Evolutionary conservation across 2,888 invertebrate genomes (phyloP), one percentile per base, ranked within the genome.

Genomic region (Drosophila acutilabella): DNA sequence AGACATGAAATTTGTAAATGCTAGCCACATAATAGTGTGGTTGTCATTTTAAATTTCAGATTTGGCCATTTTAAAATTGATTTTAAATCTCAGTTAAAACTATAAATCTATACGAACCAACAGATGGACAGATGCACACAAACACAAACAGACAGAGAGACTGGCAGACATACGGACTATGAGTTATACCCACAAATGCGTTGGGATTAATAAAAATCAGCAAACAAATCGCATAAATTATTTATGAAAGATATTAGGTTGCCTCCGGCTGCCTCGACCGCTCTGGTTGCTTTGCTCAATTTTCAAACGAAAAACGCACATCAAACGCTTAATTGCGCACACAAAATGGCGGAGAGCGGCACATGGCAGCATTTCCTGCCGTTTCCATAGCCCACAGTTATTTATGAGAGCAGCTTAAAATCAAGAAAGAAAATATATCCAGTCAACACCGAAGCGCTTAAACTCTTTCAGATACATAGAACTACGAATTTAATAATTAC

Each of bases 171-270:
- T 13, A 47, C 26, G 41, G 52, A 48, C 18, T 45, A 44, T 57
- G 42, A 51, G 41, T 16, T 50, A 42, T 54, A 36, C 26, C 30
- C 41, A 41, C 42, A 52, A 54, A 56, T 60, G 74, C 53, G 61
- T 61, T 58, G 65, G 59, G 36, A 61, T 78, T 76, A 68, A 71
- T 67, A 76, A 76, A 68, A 79, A 66, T 51, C 51, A 47, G 59
- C 61, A 80, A 80, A 62, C 71, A 80, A 80, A 76, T 67, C 73
- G 60, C 64, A 78, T 80, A 69, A 77, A 78, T 78, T 65, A 80
- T 77, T 72, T 69, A 80, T 77, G 68, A 65, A 65, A 60, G 47
- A 64, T 64, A 71, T 77, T 67, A 45, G 51, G 14, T 57, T 57
- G 74, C 74, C 74, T 53, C 52, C 33, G 74, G 74, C 20, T 20